Evolutionary conservation across 2,888 invertebrate species (phyloP).

Genomic region (Monopis laevigella): DNA sequence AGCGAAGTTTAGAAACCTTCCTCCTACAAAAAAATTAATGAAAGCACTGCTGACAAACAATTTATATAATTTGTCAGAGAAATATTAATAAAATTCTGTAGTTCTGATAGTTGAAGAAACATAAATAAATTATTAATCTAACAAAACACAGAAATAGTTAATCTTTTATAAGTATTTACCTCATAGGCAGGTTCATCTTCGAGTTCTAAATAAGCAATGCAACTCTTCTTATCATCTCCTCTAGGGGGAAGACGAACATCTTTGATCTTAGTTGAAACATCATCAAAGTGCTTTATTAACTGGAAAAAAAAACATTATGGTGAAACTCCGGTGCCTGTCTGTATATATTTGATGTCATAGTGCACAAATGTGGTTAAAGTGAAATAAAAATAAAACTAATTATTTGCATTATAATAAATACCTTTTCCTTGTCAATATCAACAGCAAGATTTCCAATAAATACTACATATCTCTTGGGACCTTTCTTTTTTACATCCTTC

Average conservation of each 20-base stretch:
- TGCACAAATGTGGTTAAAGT: background rate
- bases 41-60: too few relatives aligned
- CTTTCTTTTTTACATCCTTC: slow-evolving; percentile 27
- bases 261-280: slow-evolving; percentile 39
- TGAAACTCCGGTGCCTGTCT: background rate
- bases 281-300: slow-evolving; percentile 46
- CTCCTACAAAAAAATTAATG: too few relatives aligned
- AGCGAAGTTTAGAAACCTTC: too few relatives aligned
- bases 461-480: slow-evolving; percentile 55
- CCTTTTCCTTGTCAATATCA: slow-evolving; percentile 40
- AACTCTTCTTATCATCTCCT: slow-evolving; percentile 35
- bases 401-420: slow-evolving; percentile 20
- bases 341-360: background rate
- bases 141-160: too few relatives aligned
- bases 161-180: too few relatives aligned
- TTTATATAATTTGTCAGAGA: too few relatives aligned
- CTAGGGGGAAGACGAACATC: slow-evolving; percentile 43
- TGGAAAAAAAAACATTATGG: slow-evolving; percentile 24
- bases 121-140: too few relatives aligned
- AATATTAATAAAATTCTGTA: too few relatives aligned
- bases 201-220: slow-evolving; percentile 52
- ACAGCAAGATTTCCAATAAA: slow-evolving; percentile 54
- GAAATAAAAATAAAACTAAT: background rate
- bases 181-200: slow-evolving; percentile 45
- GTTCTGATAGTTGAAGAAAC: too few relatives aligned